A percentile compares a stretch with the other conserved stretches of the same genome.
phyloP scores from a whole-genome alignment of 2,113 vertebrate species.

The Indicator maculatus region DNA sequence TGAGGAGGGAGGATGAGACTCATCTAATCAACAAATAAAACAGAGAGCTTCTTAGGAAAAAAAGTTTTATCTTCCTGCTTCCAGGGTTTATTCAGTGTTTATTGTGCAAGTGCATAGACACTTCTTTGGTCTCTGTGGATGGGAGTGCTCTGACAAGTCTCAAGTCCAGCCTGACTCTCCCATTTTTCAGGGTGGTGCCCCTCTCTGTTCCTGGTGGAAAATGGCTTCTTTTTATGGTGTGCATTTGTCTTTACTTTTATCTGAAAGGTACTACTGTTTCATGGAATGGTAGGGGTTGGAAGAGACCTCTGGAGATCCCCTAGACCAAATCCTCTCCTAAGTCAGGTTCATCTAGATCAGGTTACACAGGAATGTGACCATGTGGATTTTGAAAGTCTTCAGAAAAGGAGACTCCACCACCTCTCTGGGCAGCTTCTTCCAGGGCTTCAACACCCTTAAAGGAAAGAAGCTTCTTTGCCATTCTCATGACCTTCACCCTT shows the following conservation, averaged over 20 bases:
- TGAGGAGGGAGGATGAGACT: not conserved
- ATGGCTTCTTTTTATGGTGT: not conserved
- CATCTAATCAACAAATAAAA: not conserved
- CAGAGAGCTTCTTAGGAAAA: not conserved
- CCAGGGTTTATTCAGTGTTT: not conserved
- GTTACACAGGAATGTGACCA: too few relatives aligned
- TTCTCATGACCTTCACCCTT: too few relatives aligned
- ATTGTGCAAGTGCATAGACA: not conserved
- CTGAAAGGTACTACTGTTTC: not conserved
- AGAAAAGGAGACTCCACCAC: too few relatives aligned
- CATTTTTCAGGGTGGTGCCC: not conserved
- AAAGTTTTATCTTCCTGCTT: not conserved
- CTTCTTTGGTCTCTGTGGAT: not conserved
- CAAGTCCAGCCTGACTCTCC: not conserved
- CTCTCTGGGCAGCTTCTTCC: too few relatives aligned
- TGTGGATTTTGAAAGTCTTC: too few relatives aligned
- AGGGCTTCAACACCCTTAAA: too few relatives aligned
- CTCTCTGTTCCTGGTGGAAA: not conserved
- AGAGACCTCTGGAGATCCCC: too few relatives aligned
- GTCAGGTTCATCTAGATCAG: too few relatives aligned
- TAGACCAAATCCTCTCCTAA: too few relatives aligned
- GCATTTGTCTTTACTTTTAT: not conserved
- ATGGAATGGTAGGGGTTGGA: too few relatives aligned
- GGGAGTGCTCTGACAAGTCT: not conserved
- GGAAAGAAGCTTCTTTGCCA: too few relatives aligned